Evolutionary conservation across 2,888 invertebrate species (phyloP).

Genomic region (Ischnus inquisitorius): DNA sequence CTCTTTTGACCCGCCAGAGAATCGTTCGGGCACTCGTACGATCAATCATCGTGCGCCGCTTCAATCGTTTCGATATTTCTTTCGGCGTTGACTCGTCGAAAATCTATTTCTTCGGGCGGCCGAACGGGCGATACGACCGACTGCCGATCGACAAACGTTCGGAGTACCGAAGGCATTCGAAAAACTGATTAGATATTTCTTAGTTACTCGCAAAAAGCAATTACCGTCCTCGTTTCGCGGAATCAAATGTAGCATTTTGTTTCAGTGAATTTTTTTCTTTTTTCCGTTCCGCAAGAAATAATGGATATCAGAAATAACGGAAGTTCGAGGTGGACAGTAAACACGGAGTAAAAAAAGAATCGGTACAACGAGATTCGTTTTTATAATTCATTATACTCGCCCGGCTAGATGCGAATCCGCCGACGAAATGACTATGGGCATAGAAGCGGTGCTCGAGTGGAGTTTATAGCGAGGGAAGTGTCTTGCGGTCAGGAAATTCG

Average conservation of each 20-base stretch:
- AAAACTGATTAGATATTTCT: constrained; percentile 8
- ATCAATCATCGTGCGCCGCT: constrained; percentile 51
- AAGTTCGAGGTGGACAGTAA: neutral
- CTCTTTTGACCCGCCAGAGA: constrained; percentile 37
- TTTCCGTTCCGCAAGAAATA: neutral
- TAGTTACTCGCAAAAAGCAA: constrained; percentile 11
- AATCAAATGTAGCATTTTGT: neutral
- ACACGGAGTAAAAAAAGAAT: constrained; percentile 21
- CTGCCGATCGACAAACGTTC: neutral
- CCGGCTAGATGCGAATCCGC: constrained; percentile 1
- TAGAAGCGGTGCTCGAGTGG: constrained; percentile 1
- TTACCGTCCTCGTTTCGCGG: neutral
- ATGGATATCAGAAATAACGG: neutral
- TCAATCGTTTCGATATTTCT: constrained; percentile 11
- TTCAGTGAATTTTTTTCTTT: neutral
- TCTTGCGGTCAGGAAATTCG: constrained; percentile 65
- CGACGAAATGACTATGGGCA: constrained; percentile 17
- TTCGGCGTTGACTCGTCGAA: neutral
- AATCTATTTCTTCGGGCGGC: neutral
- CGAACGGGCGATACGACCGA: neutral
- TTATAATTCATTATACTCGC: constrained; percentile 53
- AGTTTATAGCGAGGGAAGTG: constrained; percentile 26
- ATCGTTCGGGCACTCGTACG: constrained; percentile 36
- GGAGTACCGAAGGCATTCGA: neutral
- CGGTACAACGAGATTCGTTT: constrained; percentile 52